Evolutionary conservation across 2,113 vertebrate genomes (phyloP), one percentile per base, ranked within the genome.

Genomic region (Leiothrix lutea): DNA sequence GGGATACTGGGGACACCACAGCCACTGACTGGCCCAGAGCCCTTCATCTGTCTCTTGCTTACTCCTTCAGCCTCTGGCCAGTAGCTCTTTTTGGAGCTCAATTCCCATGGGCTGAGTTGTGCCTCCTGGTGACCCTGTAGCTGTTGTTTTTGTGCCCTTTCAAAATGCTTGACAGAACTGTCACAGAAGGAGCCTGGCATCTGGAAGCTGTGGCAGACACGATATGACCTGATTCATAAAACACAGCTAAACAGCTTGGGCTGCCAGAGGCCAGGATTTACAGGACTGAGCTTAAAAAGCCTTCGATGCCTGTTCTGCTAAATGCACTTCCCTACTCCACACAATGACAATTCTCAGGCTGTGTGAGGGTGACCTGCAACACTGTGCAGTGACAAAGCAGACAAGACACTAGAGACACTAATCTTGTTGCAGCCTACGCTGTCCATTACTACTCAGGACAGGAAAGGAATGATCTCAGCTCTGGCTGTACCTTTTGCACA

Each of bases 231-330:
- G 23, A 86, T 70, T 72, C 87, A 90, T 90, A 87, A 96, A 94
- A 87, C 70, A 82, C 36, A 94, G 72, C 85, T 80, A 81, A 97
- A 94, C 93, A 92, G 61, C 64, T 81, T 47, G 26, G 25, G 70
- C 90, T 97, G 95, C 86, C 88, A 94, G 82, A 74, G 90, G 80
- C 72, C 91, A 91, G 86, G 61, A 90, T 86, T 89, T 92, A 92
- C 16, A 92, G 80, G 24, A 44, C 23, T 45, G n/a, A 1, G 0
- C 90, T 75, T 82, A n/a, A 50, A 72, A 95, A 40, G 79, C n/a
- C 28, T 82, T 80, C 57, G 6, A 17, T 0, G 50, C 51, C 67
- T 42, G 11, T 58, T 90, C 50, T 72, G 48, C 71, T 29, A 81
- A 65, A 51, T 6, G 19, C 15, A 23, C 61, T 77, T 87, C 69